These are phyloP conservation scores for Helicorthomorpha holstii DNA, from an alignment of 1,140 invertebrate species.

Conservation along the genomic window DNA sequence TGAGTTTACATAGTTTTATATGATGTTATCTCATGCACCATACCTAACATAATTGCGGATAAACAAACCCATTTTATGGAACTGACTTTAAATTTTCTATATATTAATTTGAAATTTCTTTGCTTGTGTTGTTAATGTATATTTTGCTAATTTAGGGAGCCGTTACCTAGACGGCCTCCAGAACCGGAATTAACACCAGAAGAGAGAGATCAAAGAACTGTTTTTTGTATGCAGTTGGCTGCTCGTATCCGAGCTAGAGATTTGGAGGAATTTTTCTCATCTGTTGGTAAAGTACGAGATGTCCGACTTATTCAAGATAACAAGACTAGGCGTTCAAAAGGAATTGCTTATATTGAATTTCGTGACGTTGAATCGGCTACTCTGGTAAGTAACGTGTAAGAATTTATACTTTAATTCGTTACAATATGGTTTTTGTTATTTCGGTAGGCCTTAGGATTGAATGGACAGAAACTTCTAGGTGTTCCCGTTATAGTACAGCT, in stretches of 20 bases:
- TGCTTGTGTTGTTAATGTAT: not conserved
- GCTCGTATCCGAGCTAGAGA: slow-evolving; percentile 86
- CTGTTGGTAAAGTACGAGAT: slow-evolving; percentile 90
- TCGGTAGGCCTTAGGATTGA: slow-evolving; percentile 77
- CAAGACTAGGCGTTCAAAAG: slow-evolving; percentile 95
- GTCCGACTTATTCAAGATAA: slow-evolving; percentile 98
- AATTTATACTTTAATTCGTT: not conserved
- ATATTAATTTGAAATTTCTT: not conserved
- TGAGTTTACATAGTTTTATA: not conserved
- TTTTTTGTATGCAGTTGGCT: slow-evolving; percentile 95
- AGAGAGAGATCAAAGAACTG: slow-evolving; percentile 91
- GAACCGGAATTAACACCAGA: slow-evolving; percentile 76
- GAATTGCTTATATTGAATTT: slow-evolving; percentile 99
- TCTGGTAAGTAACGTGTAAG: slow-evolving; percentile 40
- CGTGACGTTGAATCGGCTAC: slow-evolving; percentile 93
- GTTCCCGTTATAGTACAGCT: slow-evolving; percentile 96
- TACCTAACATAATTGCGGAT: not conserved
- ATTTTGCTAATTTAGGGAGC: not conserved
- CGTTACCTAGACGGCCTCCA: slow-evolving; percentile 2
- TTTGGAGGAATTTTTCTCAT: slow-evolving; percentile 97
- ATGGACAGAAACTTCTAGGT: slow-evolving; percentile 89
- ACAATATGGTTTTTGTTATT: slow-evolving; percentile 6
- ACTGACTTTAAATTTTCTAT: not conserved
- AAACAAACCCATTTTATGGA: not conserved
- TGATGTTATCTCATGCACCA: not conserved